These are phyloP conservation scores for Herpailurus yagouaroundi DNA, from an alignment of 2,113 vertebrate species.

Conservation along the genomic window DNA sequence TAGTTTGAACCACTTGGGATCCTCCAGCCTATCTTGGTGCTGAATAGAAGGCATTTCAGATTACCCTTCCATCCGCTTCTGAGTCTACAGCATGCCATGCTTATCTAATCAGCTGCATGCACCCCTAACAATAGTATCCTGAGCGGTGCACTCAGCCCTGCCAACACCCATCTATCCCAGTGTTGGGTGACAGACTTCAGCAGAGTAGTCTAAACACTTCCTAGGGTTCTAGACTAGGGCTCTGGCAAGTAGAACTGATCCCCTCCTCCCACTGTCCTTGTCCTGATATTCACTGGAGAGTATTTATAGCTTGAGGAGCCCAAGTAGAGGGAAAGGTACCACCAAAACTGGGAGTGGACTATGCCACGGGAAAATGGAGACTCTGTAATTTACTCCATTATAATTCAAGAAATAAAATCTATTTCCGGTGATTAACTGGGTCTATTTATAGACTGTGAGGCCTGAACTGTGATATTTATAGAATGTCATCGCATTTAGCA, in stretches of 20 bases:
- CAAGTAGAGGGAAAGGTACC: slow-evolving; percentile 49
- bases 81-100: background rate
- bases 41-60: background rate
- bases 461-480: slow-evolving; percentile 80
- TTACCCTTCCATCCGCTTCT: background rate
- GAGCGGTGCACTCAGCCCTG: background rate
- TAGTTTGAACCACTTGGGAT: background rate
- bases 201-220: slow-evolving; percentile 32
- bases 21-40: background rate
- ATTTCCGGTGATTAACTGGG: slow-evolving; percentile 77
- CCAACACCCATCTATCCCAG: background rate
- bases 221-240: background rate
- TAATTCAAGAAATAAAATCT: slow-evolving; percentile 77
- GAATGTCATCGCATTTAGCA: slow-evolving; percentile 73
- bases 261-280: slow-evolving; percentile 9
- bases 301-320: slow-evolving; percentile 55
- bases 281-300: slow-evolving; percentile 42
- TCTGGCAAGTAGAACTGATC: background rate
- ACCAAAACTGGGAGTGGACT: slow-evolving; percentile 66
- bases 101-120: background rate
- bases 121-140: background rate
- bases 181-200: background rate
- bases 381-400: slow-evolving; percentile 72
- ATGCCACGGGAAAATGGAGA: slow-evolving; percentile 70
- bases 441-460: slow-evolving; percentile 68